phyloP scores from a whole-genome alignment of 1,140 invertebrate genomes.

The Metaphire vulgaris region DNA sequence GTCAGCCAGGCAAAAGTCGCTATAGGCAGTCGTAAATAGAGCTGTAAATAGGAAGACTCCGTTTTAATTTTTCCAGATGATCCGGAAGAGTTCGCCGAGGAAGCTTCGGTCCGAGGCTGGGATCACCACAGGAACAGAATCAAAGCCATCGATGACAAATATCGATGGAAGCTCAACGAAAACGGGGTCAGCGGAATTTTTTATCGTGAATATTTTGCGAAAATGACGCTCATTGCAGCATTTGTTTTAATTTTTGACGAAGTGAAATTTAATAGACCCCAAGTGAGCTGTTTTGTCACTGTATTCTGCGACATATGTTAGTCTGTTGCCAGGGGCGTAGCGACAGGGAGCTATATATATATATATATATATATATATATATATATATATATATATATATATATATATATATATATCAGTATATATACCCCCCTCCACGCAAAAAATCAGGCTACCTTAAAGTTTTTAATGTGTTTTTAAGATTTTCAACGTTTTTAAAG shows the following conservation, averaged over 20 bases:
- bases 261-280: neutral
- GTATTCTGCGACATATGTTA: neutral
- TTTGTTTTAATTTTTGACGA: neutral
- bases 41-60: neutral
- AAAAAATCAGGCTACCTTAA: too few relatives aligned
- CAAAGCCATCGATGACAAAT: conserved; percentile 26
- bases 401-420: too few relatives aligned
- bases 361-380: neutral
- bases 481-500: too few relatives aligned
- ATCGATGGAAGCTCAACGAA: conserved; percentile 29
- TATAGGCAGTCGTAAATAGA: neutral
- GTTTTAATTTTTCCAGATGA: neutral
- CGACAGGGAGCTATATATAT: neutral
- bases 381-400: neutral
- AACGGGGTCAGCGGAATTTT: conserved; percentile 16
- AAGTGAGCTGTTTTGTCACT: neutral
- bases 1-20: neutral
- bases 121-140: conserved; percentile 15
- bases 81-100: conserved; percentile 1
- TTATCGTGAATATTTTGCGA: neutral
- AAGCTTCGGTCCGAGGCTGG: conserved; percentile 18
- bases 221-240: neutral
- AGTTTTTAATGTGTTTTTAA: too few relatives aligned
- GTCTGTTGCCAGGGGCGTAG: conserved; percentile 14
- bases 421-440: too few relatives aligned